A percentile compares a stretch with the other conserved stretches of the same genome.
These are phyloP conservation scores for Aleiodes alternator DNA, from an alignment of 2,888 invertebrate species.

Conservation along the genomic window DNA sequence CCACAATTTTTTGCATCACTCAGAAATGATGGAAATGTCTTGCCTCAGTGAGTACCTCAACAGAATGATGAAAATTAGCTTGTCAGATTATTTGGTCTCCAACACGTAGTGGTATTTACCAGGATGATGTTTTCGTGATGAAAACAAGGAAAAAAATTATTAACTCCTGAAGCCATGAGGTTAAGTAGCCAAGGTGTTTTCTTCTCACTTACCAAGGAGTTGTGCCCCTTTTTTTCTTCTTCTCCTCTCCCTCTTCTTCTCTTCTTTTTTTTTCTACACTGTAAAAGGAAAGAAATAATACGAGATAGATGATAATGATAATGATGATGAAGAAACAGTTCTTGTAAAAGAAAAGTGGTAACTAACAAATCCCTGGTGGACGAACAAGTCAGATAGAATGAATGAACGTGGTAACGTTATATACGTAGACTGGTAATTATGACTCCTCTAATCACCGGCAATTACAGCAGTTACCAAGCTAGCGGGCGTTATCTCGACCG, in stretches of 20 bases:
- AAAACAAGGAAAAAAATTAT: background rate
- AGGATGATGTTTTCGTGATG: background rate
- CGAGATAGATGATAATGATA: slow-evolving; percentile 30
- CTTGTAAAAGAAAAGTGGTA: slow-evolving; percentile 25
- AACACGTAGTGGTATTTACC: background rate
- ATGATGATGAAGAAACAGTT: slow-evolving; percentile 44
- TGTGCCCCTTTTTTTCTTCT: background rate
- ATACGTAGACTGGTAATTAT: slow-evolving; percentile 66
- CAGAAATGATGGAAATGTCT: too few species aligned
- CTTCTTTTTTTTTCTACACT: too few species aligned
- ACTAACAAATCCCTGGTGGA: slow-evolving; percentile 13
- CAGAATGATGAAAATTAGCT: too few species aligned
- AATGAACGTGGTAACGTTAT: slow-evolving; percentile 63
- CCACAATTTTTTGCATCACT: background rate
- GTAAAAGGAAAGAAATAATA: background rate
- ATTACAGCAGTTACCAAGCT: slow-evolving; percentile 73
- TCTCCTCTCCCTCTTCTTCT: background rate
- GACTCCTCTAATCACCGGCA: slow-evolving; percentile 73
- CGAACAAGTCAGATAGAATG: slow-evolving; percentile 56
- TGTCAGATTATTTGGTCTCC: background rate
- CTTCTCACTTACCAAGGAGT: slow-evolving; percentile 12
- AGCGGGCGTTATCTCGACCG: slow-evolving; percentile 70
- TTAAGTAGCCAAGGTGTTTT: slow-evolving; percentile 26
- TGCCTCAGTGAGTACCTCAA: too few species aligned
- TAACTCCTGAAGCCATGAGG: slow-evolving; percentile 1